phyloP scores from a whole-genome alignment of 2,113 vertebrate genomes.

The Mugil cephalus region DNA sequence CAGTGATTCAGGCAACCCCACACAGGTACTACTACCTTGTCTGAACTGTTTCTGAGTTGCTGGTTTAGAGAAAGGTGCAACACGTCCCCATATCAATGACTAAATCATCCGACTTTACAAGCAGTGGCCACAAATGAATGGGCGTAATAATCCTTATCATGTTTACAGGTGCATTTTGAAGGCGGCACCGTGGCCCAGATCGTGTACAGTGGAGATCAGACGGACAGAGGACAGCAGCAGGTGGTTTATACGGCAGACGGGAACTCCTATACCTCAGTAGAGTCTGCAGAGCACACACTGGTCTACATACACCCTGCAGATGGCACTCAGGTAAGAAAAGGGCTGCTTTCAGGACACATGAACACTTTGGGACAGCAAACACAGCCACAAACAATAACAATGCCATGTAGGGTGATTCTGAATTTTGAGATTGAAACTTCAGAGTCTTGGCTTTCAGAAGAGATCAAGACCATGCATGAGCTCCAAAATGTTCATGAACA shows the following conservation, averaged over 20 bases:
- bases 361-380: too few relatives aligned
- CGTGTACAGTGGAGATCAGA: constrained; percentile 94
- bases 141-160: not conserved
- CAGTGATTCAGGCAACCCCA: constrained; percentile 71
- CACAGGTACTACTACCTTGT: constrained; percentile 75
- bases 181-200: constrained; percentile 93
- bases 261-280: constrained; percentile 95
- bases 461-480: too few relatives aligned
- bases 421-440: too few relatives aligned
- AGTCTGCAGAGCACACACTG: constrained; percentile 94
- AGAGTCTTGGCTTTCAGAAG: too few relatives aligned
- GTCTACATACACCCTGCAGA: constrained; percentile 98
- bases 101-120: not conserved
- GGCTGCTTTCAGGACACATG: not conserved
- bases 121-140: not conserved
- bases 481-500: too few relatives aligned
- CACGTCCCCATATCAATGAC: not conserved
- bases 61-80: not conserved
- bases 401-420: too few relatives aligned
- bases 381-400: too few relatives aligned
- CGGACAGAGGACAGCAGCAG: constrained; percentile 89
- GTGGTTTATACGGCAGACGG: constrained; percentile 95
- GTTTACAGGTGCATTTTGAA: constrained; percentile 93
- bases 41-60: not conserved
- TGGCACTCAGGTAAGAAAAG: constrained; percentile 88